Conservation (phyloP, 1,140 invertebrate genomes). For the Saccostrea cuccullata region DNA sequence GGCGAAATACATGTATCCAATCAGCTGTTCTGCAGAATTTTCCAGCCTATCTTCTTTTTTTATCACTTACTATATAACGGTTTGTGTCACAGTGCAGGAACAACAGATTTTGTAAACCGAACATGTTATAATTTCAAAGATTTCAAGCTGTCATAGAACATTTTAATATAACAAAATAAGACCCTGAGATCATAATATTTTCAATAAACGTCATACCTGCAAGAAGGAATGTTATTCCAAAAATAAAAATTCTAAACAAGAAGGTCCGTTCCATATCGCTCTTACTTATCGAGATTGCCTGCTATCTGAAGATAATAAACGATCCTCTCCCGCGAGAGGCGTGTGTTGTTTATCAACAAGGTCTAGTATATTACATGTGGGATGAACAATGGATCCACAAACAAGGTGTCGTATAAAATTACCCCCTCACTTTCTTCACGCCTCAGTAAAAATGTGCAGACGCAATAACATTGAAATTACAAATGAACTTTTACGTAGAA, state of each 20-base stretch:
- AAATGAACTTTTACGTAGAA: neutral
- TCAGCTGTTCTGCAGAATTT: no score
- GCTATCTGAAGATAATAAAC: neutral
- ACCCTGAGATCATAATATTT: neutral
- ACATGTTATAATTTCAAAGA: no score
- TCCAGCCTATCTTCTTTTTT: no score
- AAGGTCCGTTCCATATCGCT: neutral
- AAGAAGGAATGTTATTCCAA: neutral
- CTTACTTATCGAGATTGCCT: neutral
- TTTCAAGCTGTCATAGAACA: no score
- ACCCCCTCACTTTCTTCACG: neutral
- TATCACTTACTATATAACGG: no score
- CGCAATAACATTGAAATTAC: neutral
- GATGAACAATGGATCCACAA: neutral
- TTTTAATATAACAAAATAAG: neutral
- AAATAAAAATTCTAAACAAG: neutral
- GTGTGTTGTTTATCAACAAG: neutral
- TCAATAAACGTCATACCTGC: neutral
- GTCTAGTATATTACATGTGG: neutral
- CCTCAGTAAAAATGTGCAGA: neutral
- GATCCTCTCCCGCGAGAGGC: neutral
- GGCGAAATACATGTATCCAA: no score
- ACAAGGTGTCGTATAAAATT: neutral
- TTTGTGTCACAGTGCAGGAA: no score
- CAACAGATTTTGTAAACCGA: no score